Base-by-base conservation (phyloP, 2,888 invertebrate genomes). In the Holacanthella duospinosa region DNA sequence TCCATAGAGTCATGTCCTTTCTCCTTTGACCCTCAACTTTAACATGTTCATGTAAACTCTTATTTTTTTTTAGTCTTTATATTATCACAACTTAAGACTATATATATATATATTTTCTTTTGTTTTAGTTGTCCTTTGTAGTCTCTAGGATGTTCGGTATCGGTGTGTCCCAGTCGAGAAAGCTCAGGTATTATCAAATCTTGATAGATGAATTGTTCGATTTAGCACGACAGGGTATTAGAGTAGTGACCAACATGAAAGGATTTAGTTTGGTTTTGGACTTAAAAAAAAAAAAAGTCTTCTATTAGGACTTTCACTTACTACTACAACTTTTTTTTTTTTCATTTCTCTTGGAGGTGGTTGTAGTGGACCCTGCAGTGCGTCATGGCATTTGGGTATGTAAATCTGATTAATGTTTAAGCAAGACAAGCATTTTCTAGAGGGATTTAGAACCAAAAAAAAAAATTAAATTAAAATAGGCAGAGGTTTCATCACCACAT, bases 131-230 rank as follows among this genome's bases (percentile, higher is more conserved):
- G n/a, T n/a, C n/a, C n/a, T n/a, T n/a, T n/a, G n/a, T n/a, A n/a
- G n/a, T n/a, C n/a, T n/a, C n/a, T n/a, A n/a, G n/a, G n/a, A n/a
- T n/a, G n/a, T n/a, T n/a, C n/a, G n/a, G n/a, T n/a, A n/a, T n/a
- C n/a, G n/a, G n/a, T n/a, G n/a, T n/a, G n/a, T n/a, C n/a, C n/a
- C n/a, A n/a, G n/a, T n/a, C n/a, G n/a, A n/a, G n/a, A n/a, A n/a
- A n/a, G n/a, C n/a, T n/a, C n/a, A n/a, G n/a, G n/a, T n/a, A 16
- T 6, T 36, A 36, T 36, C 36, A 28, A 44, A 55, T 62, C 57
- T 63, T 64, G 64, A 64, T 64, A 57, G 64, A 64, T 64, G 60
- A 60, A 60, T 56, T 43, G 28, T 29, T 26, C 55, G 60, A 64
- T 64, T 64, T 64, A 60, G 21, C 55, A 60, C 27, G 64, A 64